Percentiles rank a stretch among this genome's conserved stretches.
These are phyloP conservation scores for Acyrthosiphon pisum DNA, from an alignment of 1,140 invertebrate species.

Conservation along the genomic window DNA sequence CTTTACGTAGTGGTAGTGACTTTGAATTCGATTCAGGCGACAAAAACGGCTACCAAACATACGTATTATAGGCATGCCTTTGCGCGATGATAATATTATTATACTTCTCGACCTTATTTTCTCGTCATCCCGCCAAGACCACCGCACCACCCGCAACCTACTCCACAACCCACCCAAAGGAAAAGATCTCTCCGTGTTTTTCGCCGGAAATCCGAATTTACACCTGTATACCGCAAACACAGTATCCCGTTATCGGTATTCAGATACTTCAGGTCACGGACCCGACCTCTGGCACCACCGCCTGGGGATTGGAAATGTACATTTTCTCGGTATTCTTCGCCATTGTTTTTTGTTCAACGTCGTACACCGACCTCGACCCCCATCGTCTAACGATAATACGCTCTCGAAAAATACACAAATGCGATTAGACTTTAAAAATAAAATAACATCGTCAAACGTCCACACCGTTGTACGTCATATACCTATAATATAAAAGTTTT, in stretches of 20 bases:
- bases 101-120: not conserved
- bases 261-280: not conserved
- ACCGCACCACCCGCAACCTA: not conserved
- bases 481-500: not conserved
- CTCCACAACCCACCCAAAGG: too few relatives aligned
- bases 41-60: not conserved
- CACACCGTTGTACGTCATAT: not conserved
- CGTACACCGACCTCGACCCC: not conserved
- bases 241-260: not conserved
- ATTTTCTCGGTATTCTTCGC: not conserved
- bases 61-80: not conserved
- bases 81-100: not conserved
- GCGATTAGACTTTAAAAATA: constrained; percentile 10
- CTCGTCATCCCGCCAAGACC: not conserved
- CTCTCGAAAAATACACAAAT: not conserved
- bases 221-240: not conserved
- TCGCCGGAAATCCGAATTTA: not conserved
- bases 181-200: not conserved
- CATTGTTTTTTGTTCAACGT: not conserved
- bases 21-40: not conserved
- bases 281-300: not conserved
- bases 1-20: not conserved
- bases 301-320: not conserved
- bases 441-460: constrained; percentile 1
- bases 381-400: not conserved